These are phyloP conservation scores for Cotesia chilonis DNA, from an alignment of 1,140 invertebrate genomes.

Conservation along the genomic window DNA sequence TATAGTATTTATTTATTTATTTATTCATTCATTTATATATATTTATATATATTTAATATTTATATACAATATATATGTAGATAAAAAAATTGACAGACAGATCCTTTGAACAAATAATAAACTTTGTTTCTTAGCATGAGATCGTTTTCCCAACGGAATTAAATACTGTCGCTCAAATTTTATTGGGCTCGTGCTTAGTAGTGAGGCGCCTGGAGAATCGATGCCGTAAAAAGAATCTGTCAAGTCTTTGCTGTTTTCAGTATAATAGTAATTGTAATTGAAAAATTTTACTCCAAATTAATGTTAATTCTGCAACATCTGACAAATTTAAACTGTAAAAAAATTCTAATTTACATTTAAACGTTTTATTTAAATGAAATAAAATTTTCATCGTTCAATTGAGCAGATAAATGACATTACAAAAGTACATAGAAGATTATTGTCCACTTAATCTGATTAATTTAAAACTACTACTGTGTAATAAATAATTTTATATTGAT, in stretches of 20 bases:
- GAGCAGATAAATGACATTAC: conserved; percentile 46
- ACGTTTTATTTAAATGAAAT: not conserved
- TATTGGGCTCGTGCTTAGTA: conserved; percentile 13
- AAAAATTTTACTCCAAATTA: conserved; percentile 26
- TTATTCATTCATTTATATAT: conserved; percentile 50
- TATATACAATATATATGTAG: conserved; percentile 61
- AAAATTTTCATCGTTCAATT: not conserved
- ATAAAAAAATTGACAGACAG: conserved; percentile 42
- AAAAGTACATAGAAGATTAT: conserved; percentile 57
- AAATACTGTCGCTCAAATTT: not conserved
- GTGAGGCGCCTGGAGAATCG: not conserved
- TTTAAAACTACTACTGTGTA: not conserved
- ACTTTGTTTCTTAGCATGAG: not conserved
- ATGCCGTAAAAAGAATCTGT: conserved; percentile 15
- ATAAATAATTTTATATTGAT: no score
- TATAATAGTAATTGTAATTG: conserved; percentile 13
- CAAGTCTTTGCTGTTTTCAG: conserved; percentile 8
- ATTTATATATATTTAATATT: conserved; percentile 45
- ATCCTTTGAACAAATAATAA: conserved; percentile 29
- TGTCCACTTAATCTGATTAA: conserved; percentile 49
- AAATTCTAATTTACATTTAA: not conserved
- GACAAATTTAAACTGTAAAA: not conserved
- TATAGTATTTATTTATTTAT: conserved; percentile 50
- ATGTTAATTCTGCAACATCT: not conserved
- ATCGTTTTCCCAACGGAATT: not conserved